Percentiles rank a stretch among this genome's conserved stretches.
Evolutionary conservation across 2,797 vertebrate genomes (phyloP).

Genomic region (Cottoperca gobio): DNA sequence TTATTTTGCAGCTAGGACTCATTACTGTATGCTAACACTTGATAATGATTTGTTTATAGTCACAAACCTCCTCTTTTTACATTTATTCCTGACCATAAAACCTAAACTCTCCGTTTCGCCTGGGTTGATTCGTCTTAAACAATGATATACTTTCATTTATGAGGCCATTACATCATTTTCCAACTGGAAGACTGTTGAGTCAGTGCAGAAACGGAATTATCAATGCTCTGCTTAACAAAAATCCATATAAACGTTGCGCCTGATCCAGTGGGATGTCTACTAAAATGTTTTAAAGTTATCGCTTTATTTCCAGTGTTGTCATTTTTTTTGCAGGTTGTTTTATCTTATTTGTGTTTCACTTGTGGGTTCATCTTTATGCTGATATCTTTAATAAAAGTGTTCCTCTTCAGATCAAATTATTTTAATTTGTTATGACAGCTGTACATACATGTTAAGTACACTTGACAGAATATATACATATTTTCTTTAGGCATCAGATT

Average conservation of each 20-base stretch:
- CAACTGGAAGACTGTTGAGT: conserved; percentile 6
- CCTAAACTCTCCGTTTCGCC: conserved; percentile 15
- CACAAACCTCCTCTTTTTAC: not conserved
- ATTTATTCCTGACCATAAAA: conserved; percentile 43
- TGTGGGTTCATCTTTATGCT: not conserved
- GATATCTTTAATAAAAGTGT: not conserved
- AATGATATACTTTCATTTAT: conserved; percentile 33
- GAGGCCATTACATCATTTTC: not conserved
- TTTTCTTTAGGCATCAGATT: not conserved
- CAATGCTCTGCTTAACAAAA: conserved; percentile 14
- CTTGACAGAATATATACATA: not conserved
- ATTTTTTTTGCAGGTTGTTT: not conserved
- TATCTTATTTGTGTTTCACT: not conserved
- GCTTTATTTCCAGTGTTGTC: not conserved
- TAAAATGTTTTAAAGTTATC: not conserved
- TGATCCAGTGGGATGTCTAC: not conserved
- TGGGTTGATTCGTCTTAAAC: conserved; percentile 13
- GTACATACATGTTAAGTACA: not conserved
- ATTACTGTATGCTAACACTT: not conserved
- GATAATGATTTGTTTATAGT: conserved; percentile 31
- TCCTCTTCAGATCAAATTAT: not conserved
- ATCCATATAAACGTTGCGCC: not conserved
- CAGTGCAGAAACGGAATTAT: conserved; percentile 4
- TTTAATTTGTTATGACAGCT: not conserved
- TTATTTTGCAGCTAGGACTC: not conserved